A percentile compares a stretch with the other conserved stretches of the same genome.
Evolutionary conservation across 2,797 vertebrate species (phyloP).

Genomic region (Thunnus albacares): DNA sequence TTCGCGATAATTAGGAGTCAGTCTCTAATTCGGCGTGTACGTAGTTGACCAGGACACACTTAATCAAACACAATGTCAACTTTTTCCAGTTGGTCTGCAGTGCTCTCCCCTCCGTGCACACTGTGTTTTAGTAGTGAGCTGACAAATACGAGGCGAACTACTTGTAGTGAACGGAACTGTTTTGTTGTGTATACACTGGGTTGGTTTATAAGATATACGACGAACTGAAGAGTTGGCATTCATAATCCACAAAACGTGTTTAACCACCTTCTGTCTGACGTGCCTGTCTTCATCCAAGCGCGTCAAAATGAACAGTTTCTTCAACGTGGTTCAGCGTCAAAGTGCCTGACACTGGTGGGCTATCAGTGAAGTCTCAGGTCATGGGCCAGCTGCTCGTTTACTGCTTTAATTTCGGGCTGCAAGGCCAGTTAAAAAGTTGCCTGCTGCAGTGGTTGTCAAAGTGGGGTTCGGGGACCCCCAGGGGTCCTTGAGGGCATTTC

Average conservation of each 20-base stretch:
- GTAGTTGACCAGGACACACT: conserved; percentile 12
- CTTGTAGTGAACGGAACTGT: rapidly evolving
- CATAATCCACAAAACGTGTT: not conserved
- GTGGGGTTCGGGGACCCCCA: too few relatives aligned
- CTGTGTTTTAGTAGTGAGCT: not conserved
- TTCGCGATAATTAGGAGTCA: not conserved
- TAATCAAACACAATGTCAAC: conserved; percentile 63
- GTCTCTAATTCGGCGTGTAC: conserved; percentile 34
- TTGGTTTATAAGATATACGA: not conserved
- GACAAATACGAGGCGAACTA: not conserved
- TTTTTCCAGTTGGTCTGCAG: conserved; percentile 56
- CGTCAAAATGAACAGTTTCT: conserved; percentile 11
- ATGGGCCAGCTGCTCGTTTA: not conserved
- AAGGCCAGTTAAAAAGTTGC: conserved; percentile 38
- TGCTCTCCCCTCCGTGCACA: conserved; percentile 5
- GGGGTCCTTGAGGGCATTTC: too few relatives aligned
- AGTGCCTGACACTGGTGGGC: not conserved
- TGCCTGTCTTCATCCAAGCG: not conserved
- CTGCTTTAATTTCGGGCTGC: not conserved
- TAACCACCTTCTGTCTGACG: not conserved
- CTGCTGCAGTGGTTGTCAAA: too few relatives aligned
- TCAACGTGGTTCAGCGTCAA: conserved; percentile 20
- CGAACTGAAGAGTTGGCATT: conserved; percentile 15
- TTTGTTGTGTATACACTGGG: rapidly evolving
- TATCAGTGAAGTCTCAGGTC: not conserved